Base-by-base conservation (phyloP, 1,140 invertebrate species). In the Pygmarrhopalites habei region DNA sequence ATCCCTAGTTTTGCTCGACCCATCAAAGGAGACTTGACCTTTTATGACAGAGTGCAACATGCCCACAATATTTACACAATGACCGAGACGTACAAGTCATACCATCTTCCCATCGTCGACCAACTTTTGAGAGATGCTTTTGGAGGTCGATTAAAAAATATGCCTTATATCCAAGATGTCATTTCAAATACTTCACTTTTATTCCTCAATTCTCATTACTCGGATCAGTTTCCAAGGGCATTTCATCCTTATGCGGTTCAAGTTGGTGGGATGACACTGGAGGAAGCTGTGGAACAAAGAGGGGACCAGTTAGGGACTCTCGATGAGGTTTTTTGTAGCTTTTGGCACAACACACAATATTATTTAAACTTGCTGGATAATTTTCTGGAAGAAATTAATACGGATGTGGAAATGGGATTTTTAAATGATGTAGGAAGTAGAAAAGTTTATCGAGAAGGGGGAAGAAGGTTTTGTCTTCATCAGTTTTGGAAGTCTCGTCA, bases 391-490 rank as follows among this genome's bases (percentile, higher is more conserved):
- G n/a, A 10, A 41, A 41, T n/a, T n/a, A n/a, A 41, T 41, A n/a
- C n/a, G n/a, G n/a, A n/a, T n/a, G n/a, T n/a, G n/a, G n/a, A n/a
- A n/a, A n/a, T n/a, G n/a, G n/a, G n/a, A n/a, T n/a, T n/a, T n/a
- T n/a, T n/a, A n/a, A n/a, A n/a, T n/a, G n/a, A n/a, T n/a, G n/a
- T 12, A 62, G 56, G 76, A 81, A 60, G 61, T 82, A 4, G 72
- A 78, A 70, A 60, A 71, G 2, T 71, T 77, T 47, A 63, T 82
- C 59, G 72, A 75, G n/a, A 32, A 26, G 1, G 56, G 60, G 2
- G 74, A 79, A 2, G 78, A 80, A 44, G 80, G 80, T 14, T 77
- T 76, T 3, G 72, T 83, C 49, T 78, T 78, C 59, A 79, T 83
- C 62, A 79, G 76, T 62, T 71, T 82, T 55, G 81, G 81, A 25